These are phyloP conservation scores for Macrosoma leucophasiata DNA, from an alignment of 2,888 invertebrate species.

Conservation along the genomic window DNA sequence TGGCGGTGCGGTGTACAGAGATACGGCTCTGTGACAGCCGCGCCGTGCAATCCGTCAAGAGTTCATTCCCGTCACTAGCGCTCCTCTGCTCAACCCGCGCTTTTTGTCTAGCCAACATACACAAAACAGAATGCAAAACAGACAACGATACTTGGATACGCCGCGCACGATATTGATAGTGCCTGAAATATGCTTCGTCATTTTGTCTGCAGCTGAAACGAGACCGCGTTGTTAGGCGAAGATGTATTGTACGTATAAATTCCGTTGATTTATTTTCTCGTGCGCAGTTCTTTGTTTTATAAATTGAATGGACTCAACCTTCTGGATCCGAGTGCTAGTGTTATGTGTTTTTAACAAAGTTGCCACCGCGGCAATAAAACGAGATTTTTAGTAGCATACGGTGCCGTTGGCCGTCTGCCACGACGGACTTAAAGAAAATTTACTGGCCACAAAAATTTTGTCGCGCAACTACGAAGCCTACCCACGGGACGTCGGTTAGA, in stretches of 20 bases:
- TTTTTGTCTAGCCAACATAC: slow-evolving; percentile 31
- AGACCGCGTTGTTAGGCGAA: slow-evolving; percentile 39
- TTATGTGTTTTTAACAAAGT: slow-evolving; percentile 40
- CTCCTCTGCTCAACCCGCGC: slow-evolving; percentile 24
- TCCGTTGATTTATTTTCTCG: no score
- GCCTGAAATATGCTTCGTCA: neutral
- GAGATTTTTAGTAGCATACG: slow-evolving; percentile 46
- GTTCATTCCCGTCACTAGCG: slow-evolving; percentile 29
- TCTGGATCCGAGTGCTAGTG: slow-evolving; percentile 25
- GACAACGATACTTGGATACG: slow-evolving; percentile 2
- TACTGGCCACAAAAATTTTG: slow-evolving; percentile 57
- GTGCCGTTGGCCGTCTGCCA: slow-evolving; percentile 54
- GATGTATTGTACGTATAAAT: slow-evolving; percentile 39
- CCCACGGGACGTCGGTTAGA: slow-evolving; percentile 44
- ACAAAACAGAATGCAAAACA: slow-evolving; percentile 29
- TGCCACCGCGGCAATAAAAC: slow-evolving; percentile 38
- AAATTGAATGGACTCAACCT: no score
- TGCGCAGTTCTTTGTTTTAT: no score
- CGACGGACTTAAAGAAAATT: slow-evolving; percentile 57
- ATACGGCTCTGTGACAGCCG: slow-evolving; percentile 3
- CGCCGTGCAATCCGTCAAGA: slow-evolving; percentile 43
- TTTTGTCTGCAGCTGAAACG: slow-evolving; percentile 5
- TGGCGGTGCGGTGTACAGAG: neutral
- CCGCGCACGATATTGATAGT: slow-evolving; percentile 1
- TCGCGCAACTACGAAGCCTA: slow-evolving; percentile 32